These are phyloP conservation scores for Crenichthys baileyi DNA, from an alignment of 2,797 vertebrate genomes.

Conservation along the genomic window DNA sequence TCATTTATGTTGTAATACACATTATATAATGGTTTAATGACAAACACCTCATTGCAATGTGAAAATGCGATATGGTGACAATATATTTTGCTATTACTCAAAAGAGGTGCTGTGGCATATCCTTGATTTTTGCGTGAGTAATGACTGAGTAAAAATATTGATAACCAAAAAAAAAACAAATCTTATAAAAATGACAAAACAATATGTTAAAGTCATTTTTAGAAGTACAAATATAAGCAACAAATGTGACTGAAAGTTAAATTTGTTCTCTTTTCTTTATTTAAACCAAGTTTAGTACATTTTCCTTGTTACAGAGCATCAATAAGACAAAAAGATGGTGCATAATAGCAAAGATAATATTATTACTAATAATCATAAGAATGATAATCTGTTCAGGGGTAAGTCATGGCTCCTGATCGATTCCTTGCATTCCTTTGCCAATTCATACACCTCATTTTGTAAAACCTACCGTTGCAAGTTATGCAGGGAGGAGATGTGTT, in stretches of 20 bases:
- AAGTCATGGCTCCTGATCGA: neutral
- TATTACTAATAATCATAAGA: neutral
- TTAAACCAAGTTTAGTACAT: neutral
- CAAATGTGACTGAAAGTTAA: neutral
- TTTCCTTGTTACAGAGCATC: neutral
- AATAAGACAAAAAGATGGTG: neutral
- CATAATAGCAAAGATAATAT: neutral
- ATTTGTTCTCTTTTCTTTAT: neutral
- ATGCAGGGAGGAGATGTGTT: neutral
- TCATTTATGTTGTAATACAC: neutral
- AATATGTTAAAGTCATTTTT: neutral
- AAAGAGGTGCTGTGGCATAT: neutral
- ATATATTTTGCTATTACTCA: neutral
- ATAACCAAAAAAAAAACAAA: too few species aligned
- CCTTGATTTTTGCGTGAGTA: neutral
- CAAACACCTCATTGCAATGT: too few species aligned
- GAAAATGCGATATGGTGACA: neutral
- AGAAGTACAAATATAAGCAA: neutral
- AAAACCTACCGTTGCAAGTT: neutral
- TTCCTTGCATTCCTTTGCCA: too few species aligned
- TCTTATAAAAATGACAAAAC: neutral
- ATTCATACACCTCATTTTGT: neutral
- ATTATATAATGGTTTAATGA: too few species aligned
- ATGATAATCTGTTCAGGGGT: neutral
- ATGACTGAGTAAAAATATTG: too few species aligned